A percentile compares a stretch with the other conserved stretches of the same genome.
These are phyloP conservation scores for Prolemur simus DNA, from an alignment of 2,113 vertebrate species.

Conservation along the genomic window DNA sequence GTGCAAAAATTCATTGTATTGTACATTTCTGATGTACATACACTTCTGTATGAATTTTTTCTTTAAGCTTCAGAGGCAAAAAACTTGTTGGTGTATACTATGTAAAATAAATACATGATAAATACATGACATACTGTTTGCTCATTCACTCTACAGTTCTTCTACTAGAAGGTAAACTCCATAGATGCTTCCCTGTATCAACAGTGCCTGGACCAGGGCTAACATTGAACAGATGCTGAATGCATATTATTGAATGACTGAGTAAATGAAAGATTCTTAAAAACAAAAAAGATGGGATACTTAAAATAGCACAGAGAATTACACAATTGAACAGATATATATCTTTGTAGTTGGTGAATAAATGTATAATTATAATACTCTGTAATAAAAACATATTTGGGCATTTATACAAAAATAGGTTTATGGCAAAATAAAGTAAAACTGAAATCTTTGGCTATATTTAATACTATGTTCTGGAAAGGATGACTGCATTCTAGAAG, in stretches of 20 bases:
- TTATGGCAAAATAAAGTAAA: not conserved
- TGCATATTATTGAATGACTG: not conserved
- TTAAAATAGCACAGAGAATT: not conserved
- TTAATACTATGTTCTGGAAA: not conserved
- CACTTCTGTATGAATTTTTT: constrained; percentile 11
- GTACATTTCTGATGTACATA: not conserved
- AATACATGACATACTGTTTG: not conserved
- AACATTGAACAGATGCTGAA: not conserved
- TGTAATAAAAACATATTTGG: not conserved
- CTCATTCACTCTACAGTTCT: not conserved
- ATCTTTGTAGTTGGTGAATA: constrained; percentile 20
- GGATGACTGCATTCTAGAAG: not conserved
- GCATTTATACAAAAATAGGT: not conserved
- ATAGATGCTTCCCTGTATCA: rapidly evolving
- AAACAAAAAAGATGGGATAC: not conserved
- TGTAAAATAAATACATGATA: not conserved
- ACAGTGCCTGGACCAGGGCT: not conserved
- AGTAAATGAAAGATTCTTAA: not conserved
- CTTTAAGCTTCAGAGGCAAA: not conserved
- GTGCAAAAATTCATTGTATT: not conserved
- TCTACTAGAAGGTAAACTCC: not conserved
- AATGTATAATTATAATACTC: not conserved
- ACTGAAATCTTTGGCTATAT: not conserved
- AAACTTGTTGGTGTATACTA: not conserved
- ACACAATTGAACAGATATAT: not conserved